phyloP scores from a whole-genome alignment of 2,888 invertebrate genomes.

The Saturnia japonica region DNA sequence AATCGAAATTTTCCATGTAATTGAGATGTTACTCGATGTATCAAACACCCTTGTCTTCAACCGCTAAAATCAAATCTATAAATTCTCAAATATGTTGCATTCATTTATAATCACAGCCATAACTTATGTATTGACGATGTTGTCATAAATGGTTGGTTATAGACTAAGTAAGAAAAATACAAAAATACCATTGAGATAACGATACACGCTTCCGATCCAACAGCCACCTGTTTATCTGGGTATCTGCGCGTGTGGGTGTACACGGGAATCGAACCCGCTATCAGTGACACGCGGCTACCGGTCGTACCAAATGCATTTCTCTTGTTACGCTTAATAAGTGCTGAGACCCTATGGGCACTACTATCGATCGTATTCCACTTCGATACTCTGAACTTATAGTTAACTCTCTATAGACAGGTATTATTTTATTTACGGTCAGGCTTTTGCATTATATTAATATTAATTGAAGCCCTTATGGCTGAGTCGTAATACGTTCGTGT shows the following conservation, averaged over 20 bases:
- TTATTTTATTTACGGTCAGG: background rate
- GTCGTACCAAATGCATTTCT: slow-evolving; percentile 74
- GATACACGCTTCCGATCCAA: slow-evolving; percentile 15
- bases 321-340: slow-evolving; percentile 70
- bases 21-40: too few species aligned
- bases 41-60: background rate
- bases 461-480: background rate
- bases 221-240: slow-evolving; percentile 50
- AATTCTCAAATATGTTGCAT: background rate
- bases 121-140: background rate
- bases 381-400: background rate
- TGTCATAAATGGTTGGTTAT: background rate
- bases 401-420: background rate
- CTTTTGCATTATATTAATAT: background rate
- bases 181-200: slow-evolving; percentile 3
- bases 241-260: slow-evolving; percentile 54
- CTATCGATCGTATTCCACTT: background rate
- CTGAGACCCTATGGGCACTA: background rate
- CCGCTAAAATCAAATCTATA: background rate
- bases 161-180: background rate
- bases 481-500: too few species aligned
- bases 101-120: background rate
- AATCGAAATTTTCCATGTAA: too few species aligned
- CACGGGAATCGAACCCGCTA: slow-evolving; percentile 53
- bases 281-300: slow-evolving; percentile 54